Evolutionary conservation across 2,797 vertebrate species (phyloP).

Genomic region (Picus viridis): DNA sequence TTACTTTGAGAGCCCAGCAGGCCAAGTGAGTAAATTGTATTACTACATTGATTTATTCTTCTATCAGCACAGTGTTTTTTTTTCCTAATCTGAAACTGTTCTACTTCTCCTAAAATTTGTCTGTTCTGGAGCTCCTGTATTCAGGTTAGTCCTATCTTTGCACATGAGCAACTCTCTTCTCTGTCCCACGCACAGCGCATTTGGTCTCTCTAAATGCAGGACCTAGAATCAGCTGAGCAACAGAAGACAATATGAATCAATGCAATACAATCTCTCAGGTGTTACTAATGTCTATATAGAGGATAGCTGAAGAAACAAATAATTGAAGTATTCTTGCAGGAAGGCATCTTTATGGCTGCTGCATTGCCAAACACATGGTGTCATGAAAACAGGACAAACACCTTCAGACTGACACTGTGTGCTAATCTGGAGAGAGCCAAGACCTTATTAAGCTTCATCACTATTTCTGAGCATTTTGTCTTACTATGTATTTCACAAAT

Average conservation of each 20-base stretch:
- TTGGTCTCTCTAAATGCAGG: not conserved
- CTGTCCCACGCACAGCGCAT: not conserved
- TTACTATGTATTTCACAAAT: not conserved
- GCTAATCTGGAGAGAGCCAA: not conserved
- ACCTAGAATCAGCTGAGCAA: not conserved
- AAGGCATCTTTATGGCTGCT: not conserved
- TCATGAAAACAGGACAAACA: not conserved
- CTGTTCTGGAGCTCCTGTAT: not conserved
- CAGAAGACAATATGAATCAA: not conserved
- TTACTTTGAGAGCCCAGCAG: not conserved
- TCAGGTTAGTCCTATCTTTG: not conserved
- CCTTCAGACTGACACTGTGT: not conserved
- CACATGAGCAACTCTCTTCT: not conserved
- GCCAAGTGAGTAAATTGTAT: not conserved
- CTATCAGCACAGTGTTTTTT: not conserved
- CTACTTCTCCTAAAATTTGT: not conserved
- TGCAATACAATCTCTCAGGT: not conserved
- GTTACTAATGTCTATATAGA: not conserved
- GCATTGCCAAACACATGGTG: not conserved
- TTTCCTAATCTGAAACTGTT: not conserved
- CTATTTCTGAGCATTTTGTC: not conserved
- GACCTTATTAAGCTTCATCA: not conserved
- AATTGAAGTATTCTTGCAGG: not conserved
- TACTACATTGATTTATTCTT: not conserved
- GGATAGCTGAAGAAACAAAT: not conserved